These are phyloP conservation scores for Schlechtendalia chinensis DNA, from an alignment of 1,140 invertebrate genomes.

Conservation along the genomic window DNA sequence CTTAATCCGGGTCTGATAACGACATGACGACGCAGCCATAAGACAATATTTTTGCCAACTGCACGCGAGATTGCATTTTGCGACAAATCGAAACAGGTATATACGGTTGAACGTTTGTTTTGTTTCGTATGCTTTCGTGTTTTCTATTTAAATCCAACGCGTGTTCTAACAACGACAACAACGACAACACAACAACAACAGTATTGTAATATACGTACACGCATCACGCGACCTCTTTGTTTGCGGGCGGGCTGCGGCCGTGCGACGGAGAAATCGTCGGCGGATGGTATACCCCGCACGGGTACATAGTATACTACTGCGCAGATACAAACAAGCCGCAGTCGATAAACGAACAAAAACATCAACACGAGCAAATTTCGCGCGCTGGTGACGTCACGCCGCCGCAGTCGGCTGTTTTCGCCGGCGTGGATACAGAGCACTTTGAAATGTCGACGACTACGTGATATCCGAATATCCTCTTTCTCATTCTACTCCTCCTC, in stretches of 20 bases:
- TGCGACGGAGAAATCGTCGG: neutral
- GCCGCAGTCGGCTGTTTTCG: neutral
- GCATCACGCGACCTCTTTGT: neutral
- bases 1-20: no score
- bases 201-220: neutral
- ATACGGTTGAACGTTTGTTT: no score
- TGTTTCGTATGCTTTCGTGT: neutral
- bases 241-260: neutral
- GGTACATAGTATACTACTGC: conserved; percentile 11
- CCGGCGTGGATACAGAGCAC: no score
- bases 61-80: no score
- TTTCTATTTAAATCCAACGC: neutral
- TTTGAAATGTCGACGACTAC: no score
- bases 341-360: conserved; percentile 22
- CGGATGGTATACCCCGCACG: neutral
- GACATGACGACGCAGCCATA: no score
- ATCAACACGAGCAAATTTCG: neutral
- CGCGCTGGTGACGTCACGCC: conserved; percentile 2
- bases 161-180: neutral
- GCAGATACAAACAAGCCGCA: conserved; percentile 27
- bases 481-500: no score
- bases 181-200: neutral
- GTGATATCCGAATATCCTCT: no score
- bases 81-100: no score
- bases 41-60: no score